Base-by-base conservation (phyloP, 2,888 invertebrate genomes). In the Anorthoa munda region DNA sequence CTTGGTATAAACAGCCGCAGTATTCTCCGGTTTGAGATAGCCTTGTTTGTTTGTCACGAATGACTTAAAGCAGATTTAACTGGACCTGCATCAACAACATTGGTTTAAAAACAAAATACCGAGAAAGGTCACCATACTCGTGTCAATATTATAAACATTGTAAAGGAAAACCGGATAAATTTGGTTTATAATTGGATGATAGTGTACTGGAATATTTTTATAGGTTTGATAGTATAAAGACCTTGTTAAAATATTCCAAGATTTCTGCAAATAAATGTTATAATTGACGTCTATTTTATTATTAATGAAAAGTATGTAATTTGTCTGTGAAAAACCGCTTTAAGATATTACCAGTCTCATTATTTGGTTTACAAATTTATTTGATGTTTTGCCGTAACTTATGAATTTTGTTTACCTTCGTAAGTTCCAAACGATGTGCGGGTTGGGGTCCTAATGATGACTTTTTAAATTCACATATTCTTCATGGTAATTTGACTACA, bases 61-160 rank as follows among this genome's bases (percentile, higher is more conserved):
- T 21, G 4, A 60, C 9, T 46, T n/a, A 46, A 73, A n/a, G 13
- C 56, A 46, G 78, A 58, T 60, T 0, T 1, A 65, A 23, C 74
- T 56, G 45, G 55, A 61, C 45, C 9, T 1, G 1, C 17, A 4
- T 80, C 64, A 23, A 12, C 3, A n/a, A 45, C 9, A n/a, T 21
- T 61, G 11, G 13, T 60, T 48, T 18, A 21, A 77, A 60, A 55
- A 78, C 53, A 45, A 50, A 51, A 12, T 13, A 17, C 1, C 12
- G 12, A 31, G 13, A 46, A 58, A 79, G 75, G 72, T 72, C 75
- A 13, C 1, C 15, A 15, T 31, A 26, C 61, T 61, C 12, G 56
- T 63, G 31, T 23, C 12, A 46, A n/a, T 46, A 18, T 15, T 13
- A 58, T 5, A 17, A 51, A 51, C 13, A 48, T 21, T 26, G 2